These are phyloP conservation scores for Oncorhynchus clarkii DNA, from an alignment of 2,113 vertebrate genomes.

Conservation along the genomic window DNA sequence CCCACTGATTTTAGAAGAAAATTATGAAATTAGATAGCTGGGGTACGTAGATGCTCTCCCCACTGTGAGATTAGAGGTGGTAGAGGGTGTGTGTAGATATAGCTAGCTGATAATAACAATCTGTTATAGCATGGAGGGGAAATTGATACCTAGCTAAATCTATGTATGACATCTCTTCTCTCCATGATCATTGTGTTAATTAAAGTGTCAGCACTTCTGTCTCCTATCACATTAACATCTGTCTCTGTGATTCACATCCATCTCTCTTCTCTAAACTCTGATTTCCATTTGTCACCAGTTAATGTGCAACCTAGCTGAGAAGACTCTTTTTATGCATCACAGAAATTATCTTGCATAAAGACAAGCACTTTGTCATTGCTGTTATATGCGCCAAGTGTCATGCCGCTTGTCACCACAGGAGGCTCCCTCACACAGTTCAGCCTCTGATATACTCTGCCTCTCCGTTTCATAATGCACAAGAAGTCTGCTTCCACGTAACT, in stretches of 20 bases:
- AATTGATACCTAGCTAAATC: neutral
- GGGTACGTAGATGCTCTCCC: too few species aligned
- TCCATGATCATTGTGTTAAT: neutral
- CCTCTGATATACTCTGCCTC: neutral
- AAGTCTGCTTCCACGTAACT: too few species aligned
- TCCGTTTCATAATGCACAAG: too few species aligned
- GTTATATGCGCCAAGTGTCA: too few species aligned
- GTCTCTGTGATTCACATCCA: neutral
- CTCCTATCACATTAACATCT: neutral
- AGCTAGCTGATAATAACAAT: neutral
- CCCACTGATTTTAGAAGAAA: neutral
- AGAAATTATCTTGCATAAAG: too few species aligned
- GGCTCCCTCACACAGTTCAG: constrained; percentile 19
- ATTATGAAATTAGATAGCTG: neutral
- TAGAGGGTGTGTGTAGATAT: neutral
- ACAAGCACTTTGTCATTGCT: too few species aligned
- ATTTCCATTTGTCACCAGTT: too few species aligned
- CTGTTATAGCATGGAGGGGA: neutral
- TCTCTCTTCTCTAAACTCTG: neutral
- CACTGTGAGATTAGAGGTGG: too few species aligned
- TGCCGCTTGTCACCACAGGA: constrained; percentile 6
- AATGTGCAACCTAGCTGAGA: too few species aligned
- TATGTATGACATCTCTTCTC: neutral
- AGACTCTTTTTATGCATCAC: too few species aligned
- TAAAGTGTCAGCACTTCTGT: neutral